Evolutionary conservation across 1,140 invertebrate species (phyloP).

Genomic region (Aphelinus atriplicis): DNA sequence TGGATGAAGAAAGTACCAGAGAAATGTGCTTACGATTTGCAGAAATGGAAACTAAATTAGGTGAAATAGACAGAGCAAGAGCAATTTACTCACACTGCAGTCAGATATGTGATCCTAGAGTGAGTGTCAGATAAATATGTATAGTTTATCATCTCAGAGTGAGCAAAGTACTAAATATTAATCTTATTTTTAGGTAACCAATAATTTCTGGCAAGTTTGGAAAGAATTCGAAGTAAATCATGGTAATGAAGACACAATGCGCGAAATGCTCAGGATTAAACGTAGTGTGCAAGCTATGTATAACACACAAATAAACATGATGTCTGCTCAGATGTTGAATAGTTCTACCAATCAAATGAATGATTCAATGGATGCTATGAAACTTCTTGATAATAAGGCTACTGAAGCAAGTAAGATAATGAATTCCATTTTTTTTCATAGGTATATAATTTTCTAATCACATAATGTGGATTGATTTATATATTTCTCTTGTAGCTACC

Average conservation of each 20-base stretch:
- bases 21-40: slow-evolving; percentile 98
- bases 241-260: slow-evolving; percentile 99
- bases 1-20: slow-evolving; percentile 90
- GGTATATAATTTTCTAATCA: slow-evolving; percentile 19
- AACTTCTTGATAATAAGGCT: slow-evolving; percentile 86
- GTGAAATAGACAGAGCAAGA: slow-evolving; percentile 96
- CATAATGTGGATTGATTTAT: slow-evolving; percentile 4
- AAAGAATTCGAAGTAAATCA: slow-evolving; percentile 99
- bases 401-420: slow-evolving; percentile 48
- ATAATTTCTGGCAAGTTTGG: slow-evolving; percentile 98
- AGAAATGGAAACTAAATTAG: slow-evolving; percentile 97
- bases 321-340: slow-evolving; percentile 96
- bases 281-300: slow-evolving; percentile 96
- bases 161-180: not conserved
- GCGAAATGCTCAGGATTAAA: slow-evolving; percentile 98
- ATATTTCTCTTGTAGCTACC: slow-evolving; percentile 41
- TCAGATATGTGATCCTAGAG: slow-evolving; percentile 98
- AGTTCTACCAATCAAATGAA: slow-evolving; percentile 75
- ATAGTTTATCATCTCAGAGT: no score
- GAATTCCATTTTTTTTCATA: not conserved
- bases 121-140: slow-evolving; percentile 54
- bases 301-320: slow-evolving; percentile 97
- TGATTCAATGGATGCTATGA: slow-evolving; percentile 85
- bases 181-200: slow-evolving; percentile 74
- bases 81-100: slow-evolving; percentile 98